Evolutionary conservation across 92 coral and sea anemone genomes (phyloP).

Genomic region (Desmophyllum pertusum): DNA sequence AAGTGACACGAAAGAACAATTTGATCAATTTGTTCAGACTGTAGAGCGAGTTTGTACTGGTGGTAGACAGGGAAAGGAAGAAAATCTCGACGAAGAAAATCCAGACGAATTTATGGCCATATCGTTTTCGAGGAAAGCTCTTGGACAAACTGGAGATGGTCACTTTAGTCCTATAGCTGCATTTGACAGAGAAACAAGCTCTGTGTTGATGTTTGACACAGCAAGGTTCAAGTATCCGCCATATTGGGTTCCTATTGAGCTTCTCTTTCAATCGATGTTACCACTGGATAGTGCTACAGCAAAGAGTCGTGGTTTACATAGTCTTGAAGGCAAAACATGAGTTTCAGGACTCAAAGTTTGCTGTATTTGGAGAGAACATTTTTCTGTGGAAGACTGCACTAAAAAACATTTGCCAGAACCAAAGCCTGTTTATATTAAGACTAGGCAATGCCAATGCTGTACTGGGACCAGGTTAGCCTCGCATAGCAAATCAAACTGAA

Average conservation of each 20-base stretch:
- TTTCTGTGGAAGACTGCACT: background rate
- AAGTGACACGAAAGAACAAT: slow-evolving; percentile 19
- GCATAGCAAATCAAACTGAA: too few species aligned
- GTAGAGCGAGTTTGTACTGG: slow-evolving; percentile 65
- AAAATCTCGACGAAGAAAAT: slow-evolving; percentile 52
- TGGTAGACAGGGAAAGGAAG: slow-evolving; percentile 19
- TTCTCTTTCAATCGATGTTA: slow-evolving; percentile 79
- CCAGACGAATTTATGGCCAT: slow-evolving; percentile 64
- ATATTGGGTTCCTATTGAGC: slow-evolving; percentile 84
- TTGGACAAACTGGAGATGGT: slow-evolving; percentile 87
- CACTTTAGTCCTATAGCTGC: slow-evolving; percentile 97
- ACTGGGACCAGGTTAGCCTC: too few species aligned
- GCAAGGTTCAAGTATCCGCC: slow-evolving; percentile 96
- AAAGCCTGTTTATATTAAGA: slow-evolving; percentile 49
- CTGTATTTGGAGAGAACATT: slow-evolving; percentile 48
- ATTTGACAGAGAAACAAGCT: slow-evolving; percentile 72
- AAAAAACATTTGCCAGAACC: slow-evolving; percentile 48
- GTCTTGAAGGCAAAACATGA: slow-evolving; percentile 57
- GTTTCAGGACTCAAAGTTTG: slow-evolving; percentile 64
- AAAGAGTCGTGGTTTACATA: slow-evolving; percentile 74
- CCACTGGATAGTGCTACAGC: slow-evolving; percentile 78
- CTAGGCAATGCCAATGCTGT: background rate
- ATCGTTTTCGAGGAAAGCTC: slow-evolving; percentile 68
- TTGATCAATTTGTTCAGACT: slow-evolving; percentile 49
- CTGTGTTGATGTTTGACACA: slow-evolving; percentile 84